Percentiles rank a stretch among this genome's conserved stretches.
Conservation (phyloP, 1,140 invertebrate species). For the Trichonephila clavipes region DNA sequence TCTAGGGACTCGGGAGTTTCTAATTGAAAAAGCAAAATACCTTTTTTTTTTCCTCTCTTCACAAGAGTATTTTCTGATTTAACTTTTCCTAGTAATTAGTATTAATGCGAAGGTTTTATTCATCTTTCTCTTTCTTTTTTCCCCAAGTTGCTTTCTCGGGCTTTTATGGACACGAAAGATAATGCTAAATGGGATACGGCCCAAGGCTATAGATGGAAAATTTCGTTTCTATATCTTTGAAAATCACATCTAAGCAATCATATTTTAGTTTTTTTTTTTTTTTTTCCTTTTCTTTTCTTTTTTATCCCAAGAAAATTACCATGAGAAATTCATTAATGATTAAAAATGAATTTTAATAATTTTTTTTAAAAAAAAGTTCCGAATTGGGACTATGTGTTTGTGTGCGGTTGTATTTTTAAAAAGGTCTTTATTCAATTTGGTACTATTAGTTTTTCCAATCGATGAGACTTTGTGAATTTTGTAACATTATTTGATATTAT, state of each 20-base stretch:
- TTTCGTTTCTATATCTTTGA: conserved; percentile 29
- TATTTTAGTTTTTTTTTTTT: neutral
- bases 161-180: conserved; percentile 36
- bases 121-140: conserved; percentile 41
- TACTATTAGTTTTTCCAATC: too few species aligned
- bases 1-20: conserved; percentile 12
- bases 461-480: too few species aligned
- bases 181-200: conserved; percentile 24
- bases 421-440: neutral
- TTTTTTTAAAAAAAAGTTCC: neutral
- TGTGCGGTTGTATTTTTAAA: conserved; percentile 3
- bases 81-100: conserved; percentile 53
- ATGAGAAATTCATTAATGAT: conserved; percentile 62
- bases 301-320: neutral
- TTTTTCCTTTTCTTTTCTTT: neutral
- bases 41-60: conserved; percentile 1
- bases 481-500: too few species aligned
- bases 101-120: conserved; percentile 67
- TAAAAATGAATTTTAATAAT: conserved; percentile 41
- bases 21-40: conserved; percentile 45
- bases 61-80: conserved; percentile 48
- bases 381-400: neutral
- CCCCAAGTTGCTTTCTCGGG: neutral
- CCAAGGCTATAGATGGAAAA: conserved; percentile 21
- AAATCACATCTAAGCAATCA: conserved; percentile 20